phyloP scores from a whole-genome alignment of 2,113 vertebrate genomes.

The Pituophis catenifer region DNA sequence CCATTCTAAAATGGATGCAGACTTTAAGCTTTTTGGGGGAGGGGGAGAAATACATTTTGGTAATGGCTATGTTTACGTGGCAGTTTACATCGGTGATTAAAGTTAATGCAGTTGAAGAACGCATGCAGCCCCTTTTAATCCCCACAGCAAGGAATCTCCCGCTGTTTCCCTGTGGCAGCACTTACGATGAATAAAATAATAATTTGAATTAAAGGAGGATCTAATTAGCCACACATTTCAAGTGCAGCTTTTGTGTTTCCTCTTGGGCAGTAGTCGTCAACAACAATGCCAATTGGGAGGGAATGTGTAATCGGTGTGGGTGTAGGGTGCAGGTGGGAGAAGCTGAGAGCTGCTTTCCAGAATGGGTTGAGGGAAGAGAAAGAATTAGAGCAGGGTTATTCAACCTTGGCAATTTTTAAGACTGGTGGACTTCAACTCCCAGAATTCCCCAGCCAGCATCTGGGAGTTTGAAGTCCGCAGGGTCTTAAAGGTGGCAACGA shows the following conservation, averaged over 20 bases:
- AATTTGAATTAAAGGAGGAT: neutral
- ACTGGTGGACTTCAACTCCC: neutral
- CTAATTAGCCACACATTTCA: neutral
- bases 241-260: neutral
- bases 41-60: neutral
- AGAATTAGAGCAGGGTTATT: neutral
- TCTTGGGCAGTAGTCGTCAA: neutral
- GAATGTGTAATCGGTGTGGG: neutral
- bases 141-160: neutral
- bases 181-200: neutral
- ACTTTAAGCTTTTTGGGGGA: neutral
- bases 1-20: neutral
- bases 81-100: neutral
- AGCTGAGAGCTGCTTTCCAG: neutral
- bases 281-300: neutral
- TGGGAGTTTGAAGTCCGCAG: neutral
- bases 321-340: neutral
- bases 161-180: neutral
- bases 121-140: neutral
- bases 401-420: neutral
- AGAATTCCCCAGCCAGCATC: neutral
- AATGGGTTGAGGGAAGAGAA: neutral
- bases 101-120: neutral
- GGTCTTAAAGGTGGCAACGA: neutral
- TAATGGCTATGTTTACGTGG: neutral